Evolutionary conservation across 2,113 vertebrate species (phyloP), one percentile per base, ranked within the genome.

Genomic region (Rhynchomys soricoides): DNA sequence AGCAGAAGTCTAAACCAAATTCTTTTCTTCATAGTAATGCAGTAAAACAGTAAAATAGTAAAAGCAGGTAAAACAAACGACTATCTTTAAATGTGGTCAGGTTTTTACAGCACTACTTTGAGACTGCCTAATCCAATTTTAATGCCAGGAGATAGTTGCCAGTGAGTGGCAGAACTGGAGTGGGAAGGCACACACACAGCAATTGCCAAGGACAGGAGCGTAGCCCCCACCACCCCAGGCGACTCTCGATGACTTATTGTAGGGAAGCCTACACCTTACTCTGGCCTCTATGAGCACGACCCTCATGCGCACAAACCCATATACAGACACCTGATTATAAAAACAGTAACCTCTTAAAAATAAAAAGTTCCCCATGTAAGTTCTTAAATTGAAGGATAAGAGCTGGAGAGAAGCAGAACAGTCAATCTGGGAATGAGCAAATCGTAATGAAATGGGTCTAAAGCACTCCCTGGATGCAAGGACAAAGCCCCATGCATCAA

Each of bases 101-200:
- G 12, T 85, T 96, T 93, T 96, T 90, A 50, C 71, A 34, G 79
- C 50, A 85, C 37, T 68, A 90, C 52, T 55, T 11, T 87, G 26
- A 94, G 19, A 91, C 0, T 91, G 50, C 45, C 45, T 34, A 62
- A 22, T 40, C 26, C n/a, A 59, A 88, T 94, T 90, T 92, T 87
- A 92, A 95, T 75, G 86, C 93, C n/a, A 55, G 37, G 16, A 90
- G 59, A 50, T 13, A 87, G 24, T 34, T 11, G 55, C 34, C 31
- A 81, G 45, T 22, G 68, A 64, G 31, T 77, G 74, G 43, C 26
- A 77, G 74, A 77, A 29, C 15, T 77, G 45, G 74, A 77, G 43
- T 48, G 43, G 45, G 74, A 77, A 13, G 24, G 45, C 26, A 48
- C 45, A 31, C 45, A 31, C 26, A 48, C 2, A 48, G 43, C 74